Base-by-base conservation (phyloP, 2,113 vertebrate species). In the Gallinago jamesoni region DNA sequence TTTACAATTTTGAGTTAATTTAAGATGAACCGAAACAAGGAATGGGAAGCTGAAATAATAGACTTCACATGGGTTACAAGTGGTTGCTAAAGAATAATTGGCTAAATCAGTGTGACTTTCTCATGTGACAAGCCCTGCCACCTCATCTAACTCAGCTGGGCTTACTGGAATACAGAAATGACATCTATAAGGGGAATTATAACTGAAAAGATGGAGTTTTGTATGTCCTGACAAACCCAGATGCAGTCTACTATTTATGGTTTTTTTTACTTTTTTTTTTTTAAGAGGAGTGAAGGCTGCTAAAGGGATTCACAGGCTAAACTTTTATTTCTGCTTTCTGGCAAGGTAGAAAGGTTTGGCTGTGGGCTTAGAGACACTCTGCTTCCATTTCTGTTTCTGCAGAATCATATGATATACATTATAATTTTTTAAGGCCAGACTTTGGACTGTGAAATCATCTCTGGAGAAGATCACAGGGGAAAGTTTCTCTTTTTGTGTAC, bases 391-490 rank as follows among this genome's bases (percentile, higher is more conserved):
- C 69, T 91, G 48, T 43, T 97, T 33, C 56, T 91, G 56, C 27
- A 72, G 80, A 75, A 76, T 94, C 91, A 94, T 87, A 87, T 92
- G 91, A 94, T 78, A 87, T 19, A 64, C 60, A 87, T 94, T 95
- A 91, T 47, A 81, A 72, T 72, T 68, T 87, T 92, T 84, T 87
- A 81, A 89, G 37, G 69, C 84, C 84, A 94, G 84, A 76, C 25
- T 82, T 84, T 72, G 56, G 77, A 94, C 77, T 68, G 48, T 84
- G 87, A 95, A 94, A 76, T 87, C 60, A 76, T 84, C 53, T 84
- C 91, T 94, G 91, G 87, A 94, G 74, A 95, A 84, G 87, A 96
- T 94, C 87, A 91, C 33, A 84, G 75, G 45, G 19, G 48, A 94
- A 94, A 91, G 33, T 48, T 89, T 89, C 25, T 82, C 56, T 87